Base-by-base conservation (phyloP, 2,797 vertebrate genomes). In the Gastrophryne carolinensis region DNA sequence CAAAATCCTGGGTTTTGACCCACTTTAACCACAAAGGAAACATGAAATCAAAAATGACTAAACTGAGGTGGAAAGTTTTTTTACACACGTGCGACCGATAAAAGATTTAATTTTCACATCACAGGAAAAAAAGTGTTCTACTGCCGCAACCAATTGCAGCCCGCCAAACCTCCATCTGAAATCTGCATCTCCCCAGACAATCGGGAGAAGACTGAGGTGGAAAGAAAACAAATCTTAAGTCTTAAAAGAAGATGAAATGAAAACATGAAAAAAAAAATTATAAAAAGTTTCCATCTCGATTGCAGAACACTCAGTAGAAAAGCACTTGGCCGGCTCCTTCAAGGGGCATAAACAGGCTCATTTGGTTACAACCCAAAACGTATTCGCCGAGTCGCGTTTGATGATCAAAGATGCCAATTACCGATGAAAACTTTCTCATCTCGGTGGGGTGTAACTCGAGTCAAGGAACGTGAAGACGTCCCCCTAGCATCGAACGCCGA, bases 371-470 rank as follows among this genome's bases (percentile, higher is more conserved):
- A 53, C 58, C 66, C 47, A 69, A 54, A n/a, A 62, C 53, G 57
- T 47, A 54, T 56, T 62, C 47, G 63, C 57, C 29, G 49, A 50
- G 57, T 44, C 35, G 37, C 21, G 52, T 71, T 70, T 77, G 67
- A 71, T 71, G 75, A 64, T 77, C 60, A 71, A 71, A 65, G 58
- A 37, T 15, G 19, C 29, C 75, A 77, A 71, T 77, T 77, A 71
- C 37, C 29, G 44, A 71, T 53, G 52, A 71, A 64, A 77, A 49
- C 62, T 64, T 57, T 58, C 26, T 71, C 57, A 64, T 77, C 60
- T 71, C 57, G 34, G 60, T 50, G 35, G 57, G 52, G 49, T 7
- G 50, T 29, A 10, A 3, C 29, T 37, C 13, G n/a, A 64, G 50
- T 77, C 27, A 8, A 10, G 10, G 21, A 56, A 29, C 27, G 39